Conservation (phyloP, 1,140 invertebrate genomes). For the Pseudomyrmex cubaensis region DNA sequence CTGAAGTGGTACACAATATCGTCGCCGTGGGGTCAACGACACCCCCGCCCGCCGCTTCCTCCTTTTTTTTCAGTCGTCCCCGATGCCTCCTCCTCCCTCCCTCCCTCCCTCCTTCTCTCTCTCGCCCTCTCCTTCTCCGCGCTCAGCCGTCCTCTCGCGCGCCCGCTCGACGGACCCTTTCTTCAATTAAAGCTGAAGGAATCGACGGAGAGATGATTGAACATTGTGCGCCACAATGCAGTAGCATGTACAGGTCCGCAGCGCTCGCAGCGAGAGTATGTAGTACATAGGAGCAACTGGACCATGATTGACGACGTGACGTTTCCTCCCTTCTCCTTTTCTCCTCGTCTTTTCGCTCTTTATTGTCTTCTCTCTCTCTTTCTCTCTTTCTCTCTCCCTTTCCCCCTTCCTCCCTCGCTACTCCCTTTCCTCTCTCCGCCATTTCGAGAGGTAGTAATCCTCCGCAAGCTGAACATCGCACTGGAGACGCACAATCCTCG, state of each 20-base stretch:
- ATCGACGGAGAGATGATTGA: conserved; percentile 77
- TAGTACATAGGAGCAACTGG: conserved; percentile 79
- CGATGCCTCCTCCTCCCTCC: neutral
- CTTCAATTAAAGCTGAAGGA: conserved; percentile 79
- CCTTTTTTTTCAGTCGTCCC: conserved; percentile 47
- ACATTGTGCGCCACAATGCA: conserved; percentile 77
- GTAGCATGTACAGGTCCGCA: conserved; percentile 72
- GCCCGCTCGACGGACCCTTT: conserved; percentile 71
- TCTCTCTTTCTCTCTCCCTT: conserved; percentile 12
- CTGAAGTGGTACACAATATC: conserved; percentile 83
- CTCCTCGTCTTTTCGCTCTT: conserved; percentile 44
- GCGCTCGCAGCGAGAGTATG: conserved; percentile 67
- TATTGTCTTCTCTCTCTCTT: conserved; percentile 35
- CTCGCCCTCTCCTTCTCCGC: conserved; percentile 16
- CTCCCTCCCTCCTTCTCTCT: neutral
- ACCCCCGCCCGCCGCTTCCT: conserved; percentile 67
- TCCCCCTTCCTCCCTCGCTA: conserved; percentile 31
- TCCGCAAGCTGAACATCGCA: conserved; percentile 77
- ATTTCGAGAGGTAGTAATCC: conserved; percentile 77
- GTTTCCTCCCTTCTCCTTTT: conserved; percentile 65
- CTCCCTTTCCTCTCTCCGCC: conserved; percentile 25
- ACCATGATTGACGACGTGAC: conserved; percentile 82
- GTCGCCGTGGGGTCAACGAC: conserved; percentile 75
- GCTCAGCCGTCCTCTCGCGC: conserved; percentile 18
- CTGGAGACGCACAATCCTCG: conserved; percentile 76